Evolutionary conservation across 2,113 vertebrate species (phyloP), one percentile per base, ranked within the genome.

Genomic region (Sarotherodon lohbergeri): DNA sequence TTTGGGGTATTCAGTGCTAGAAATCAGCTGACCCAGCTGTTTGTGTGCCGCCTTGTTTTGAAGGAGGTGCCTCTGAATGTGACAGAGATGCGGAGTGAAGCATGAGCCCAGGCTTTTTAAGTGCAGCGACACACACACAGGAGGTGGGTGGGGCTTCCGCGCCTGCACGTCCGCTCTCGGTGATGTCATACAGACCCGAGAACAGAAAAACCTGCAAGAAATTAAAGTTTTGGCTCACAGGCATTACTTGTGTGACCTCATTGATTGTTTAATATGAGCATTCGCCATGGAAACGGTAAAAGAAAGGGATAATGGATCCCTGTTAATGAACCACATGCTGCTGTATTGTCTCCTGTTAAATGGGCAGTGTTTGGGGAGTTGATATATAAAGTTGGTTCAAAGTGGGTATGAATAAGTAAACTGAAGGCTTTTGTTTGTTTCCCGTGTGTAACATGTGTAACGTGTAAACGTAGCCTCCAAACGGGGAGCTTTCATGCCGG

Each of bases 191-290:
- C 22, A 76, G 71, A 29, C 41, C 41, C 68, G 5, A 46, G 41
- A 73, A 3, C 41, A 46, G 41, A 73, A 46, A 46, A 46, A 73
- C 14, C 66, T 73, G 66, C 39, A 9, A 43, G n/a, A 27, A 27
- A 43, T 24, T 0, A 5, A 1, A 19, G 0, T 66, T 36, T 34
- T 34, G 9, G 5, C 32, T 63, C 32, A n/a, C 17, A n/a, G 61
- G 32, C 61, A 39, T 66, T 66, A 66, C n/a, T n/a, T 22, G 3
- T 5, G 61, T 41, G 36, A 24, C 36, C 63, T 71, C n/a, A 43
- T 22, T 3, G 36, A 41, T 24, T 24, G 36, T 71, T 41, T 41
- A 41, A 5, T 1, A 2, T 24, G 36, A 41, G 36, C 4, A 0
- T 24, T 41, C 1, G 4, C 63, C 63, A 71, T 41, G 36, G 66